Conservation (phyloP, 2,113 vertebrate species). For the cattle (Bos taurus) region DNA sequence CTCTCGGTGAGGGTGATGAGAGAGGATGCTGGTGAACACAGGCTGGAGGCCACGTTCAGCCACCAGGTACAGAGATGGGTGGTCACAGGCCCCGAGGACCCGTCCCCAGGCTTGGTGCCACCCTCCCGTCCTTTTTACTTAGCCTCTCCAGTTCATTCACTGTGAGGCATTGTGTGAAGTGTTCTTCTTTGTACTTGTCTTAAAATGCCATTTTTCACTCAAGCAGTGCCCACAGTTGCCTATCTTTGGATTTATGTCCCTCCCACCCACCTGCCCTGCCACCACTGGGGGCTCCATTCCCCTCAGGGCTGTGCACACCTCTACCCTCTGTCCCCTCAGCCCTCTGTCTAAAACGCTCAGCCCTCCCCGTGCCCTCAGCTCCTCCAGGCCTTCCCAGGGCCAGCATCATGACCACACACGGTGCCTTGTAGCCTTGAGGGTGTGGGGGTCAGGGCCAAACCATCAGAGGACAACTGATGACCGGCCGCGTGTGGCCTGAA, state of each 20-base stretch:
- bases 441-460: background rate
- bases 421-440: background rate
- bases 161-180: background rate
- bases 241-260: background rate
- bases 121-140: background rate
- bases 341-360: background rate
- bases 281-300: rapidly evolving
- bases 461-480: background rate
- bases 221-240: background rate
- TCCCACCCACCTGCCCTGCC: rapidly evolving
- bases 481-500: rapidly evolving
- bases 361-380: background rate
- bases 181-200: background rate
- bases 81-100: rapidly evolving
- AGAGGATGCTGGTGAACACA: background rate
- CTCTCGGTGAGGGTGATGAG: background rate
- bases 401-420: background rate
- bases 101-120: background rate
- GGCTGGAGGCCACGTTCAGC: no score
- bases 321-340: background rate
- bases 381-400: background rate
- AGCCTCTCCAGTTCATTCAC: background rate
- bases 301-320: background rate
- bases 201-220: background rate
- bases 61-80: rapidly evolving